Percentiles rank a stretch among this genome's conserved stretches.
Evolutionary conservation across 2,888 invertebrate genomes (phyloP).

Genomic region (Drosophila anomalata): DNA sequence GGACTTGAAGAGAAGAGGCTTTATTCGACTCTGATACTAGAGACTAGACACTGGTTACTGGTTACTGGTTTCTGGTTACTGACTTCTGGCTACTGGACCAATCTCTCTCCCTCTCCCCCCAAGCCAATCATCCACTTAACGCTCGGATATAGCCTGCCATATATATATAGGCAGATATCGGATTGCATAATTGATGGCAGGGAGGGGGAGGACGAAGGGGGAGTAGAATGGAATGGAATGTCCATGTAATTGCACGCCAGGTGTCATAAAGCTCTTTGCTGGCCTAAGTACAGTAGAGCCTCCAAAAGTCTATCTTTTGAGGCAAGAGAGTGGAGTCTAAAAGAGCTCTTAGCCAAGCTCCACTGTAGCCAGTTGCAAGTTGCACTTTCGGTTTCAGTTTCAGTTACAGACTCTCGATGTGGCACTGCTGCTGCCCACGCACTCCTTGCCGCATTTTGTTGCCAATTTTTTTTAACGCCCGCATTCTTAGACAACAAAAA

Average conservation of each 20-base stretch:
- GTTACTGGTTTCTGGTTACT: no score
- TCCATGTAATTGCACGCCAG: constrained; percentile 53
- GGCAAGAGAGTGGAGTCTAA: no score
- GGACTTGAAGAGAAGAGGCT: neutral
- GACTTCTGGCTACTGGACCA: no score
- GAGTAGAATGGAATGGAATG: constrained; percentile 50
- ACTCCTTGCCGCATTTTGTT: constrained; percentile 31
- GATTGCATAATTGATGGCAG: constrained; percentile 55
- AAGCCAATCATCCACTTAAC: neutral
- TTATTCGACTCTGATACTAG: no score
- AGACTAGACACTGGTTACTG: no score
- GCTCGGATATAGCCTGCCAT: neutral
- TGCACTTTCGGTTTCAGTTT: constrained; percentile 24
- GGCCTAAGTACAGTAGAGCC: constrained; percentile 29
- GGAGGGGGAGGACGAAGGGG: constrained; percentile 29
- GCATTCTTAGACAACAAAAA: constrained; percentile 62
- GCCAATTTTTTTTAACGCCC: constrained; percentile 8
- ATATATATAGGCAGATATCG: neutral
- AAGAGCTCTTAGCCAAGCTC: no score
- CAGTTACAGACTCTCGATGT: constrained; percentile 46
- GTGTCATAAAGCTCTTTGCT: constrained; percentile 65
- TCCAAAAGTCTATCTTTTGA: no score
- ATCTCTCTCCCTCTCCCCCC: no score
- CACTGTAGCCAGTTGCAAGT: constrained; percentile 18
- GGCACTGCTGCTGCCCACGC: constrained; percentile 34